phyloP scores from a whole-genome alignment of 2,113 vertebrate genomes.

The Colistium nudipinnis region DNA sequence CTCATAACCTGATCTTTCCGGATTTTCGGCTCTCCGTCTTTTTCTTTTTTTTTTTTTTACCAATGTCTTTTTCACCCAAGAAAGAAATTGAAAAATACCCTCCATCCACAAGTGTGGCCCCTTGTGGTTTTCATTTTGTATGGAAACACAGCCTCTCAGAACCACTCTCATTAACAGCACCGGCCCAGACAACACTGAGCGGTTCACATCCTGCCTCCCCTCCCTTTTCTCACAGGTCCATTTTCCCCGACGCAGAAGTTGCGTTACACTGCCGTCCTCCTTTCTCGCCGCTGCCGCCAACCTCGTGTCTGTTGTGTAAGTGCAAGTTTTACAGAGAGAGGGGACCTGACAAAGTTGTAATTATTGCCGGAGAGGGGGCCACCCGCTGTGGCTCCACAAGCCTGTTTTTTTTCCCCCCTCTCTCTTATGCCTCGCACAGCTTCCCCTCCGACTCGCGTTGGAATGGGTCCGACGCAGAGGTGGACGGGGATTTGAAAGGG shows the following conservation, averaged over 20 bases:
- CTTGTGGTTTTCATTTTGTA: constrained; percentile 37
- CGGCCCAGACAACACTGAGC: constrained; percentile 59
- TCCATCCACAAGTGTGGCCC: constrained; percentile 9
- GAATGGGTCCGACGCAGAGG: constrained; percentile 51
- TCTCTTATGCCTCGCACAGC: constrained; percentile 45
- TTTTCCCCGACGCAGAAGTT: constrained; percentile 59
- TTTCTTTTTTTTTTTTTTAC: neutral
- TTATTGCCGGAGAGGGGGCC: constrained; percentile 43
- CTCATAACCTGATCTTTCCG: constrained; percentile 16
- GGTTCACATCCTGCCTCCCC: constrained; percentile 46
- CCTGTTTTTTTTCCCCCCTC: constrained; percentile 34
- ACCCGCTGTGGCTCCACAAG: constrained; percentile 54
- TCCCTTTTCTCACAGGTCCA: constrained; percentile 54
- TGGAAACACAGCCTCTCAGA: constrained; percentile 37
- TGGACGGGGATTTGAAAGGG: constrained; percentile 58
- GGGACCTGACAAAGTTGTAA: constrained; percentile 58
- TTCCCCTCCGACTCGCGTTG: constrained; percentile 21
- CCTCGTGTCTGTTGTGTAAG: constrained; percentile 54
- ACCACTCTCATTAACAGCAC: constrained; percentile 25
- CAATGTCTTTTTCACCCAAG: constrained; percentile 5
- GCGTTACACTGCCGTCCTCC: constrained; percentile 50
- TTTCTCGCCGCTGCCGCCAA: constrained; percentile 45
- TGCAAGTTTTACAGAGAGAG: constrained; percentile 55
- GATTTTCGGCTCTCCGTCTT: constrained; percentile 15
- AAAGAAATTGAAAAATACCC: constrained; percentile 9